Percentiles rank a stretch among this genome's conserved stretches.
Conservation (phyloP, 2,888 invertebrate genomes). For the Barypeithes pellucidus region DNA sequence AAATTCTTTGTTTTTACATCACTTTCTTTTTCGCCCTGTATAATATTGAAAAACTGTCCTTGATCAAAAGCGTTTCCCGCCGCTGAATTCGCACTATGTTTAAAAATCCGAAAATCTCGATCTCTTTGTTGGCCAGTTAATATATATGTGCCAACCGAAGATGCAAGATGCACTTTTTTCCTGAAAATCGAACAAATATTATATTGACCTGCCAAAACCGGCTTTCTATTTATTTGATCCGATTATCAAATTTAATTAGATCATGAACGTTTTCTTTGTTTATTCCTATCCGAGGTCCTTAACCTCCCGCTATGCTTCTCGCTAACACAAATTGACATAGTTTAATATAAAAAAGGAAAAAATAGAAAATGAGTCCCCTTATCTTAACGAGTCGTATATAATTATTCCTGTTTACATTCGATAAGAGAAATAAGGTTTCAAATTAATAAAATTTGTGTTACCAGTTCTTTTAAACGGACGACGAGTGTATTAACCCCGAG, state of each 20-base stretch:
- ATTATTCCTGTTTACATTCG: background rate
- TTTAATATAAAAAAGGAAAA: slow-evolving; percentile 17
- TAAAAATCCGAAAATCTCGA: too few relatives aligned
- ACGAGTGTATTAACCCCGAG: too few relatives aligned
- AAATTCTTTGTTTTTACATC: too few relatives aligned
- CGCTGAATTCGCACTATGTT: too few relatives aligned
- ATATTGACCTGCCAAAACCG: background rate
- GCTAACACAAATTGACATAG: slow-evolving; percentile 23
- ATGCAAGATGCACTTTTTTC: too few relatives aligned
- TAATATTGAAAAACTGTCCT: too few relatives aligned
- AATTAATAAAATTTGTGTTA: slow-evolving; percentile 10
- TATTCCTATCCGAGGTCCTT: slow-evolving; percentile 15
- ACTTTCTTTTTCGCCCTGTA: too few relatives aligned
- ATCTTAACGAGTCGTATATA: slow-evolving; percentile 11
- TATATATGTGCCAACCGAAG: too few relatives aligned
- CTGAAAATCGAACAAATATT: too few relatives aligned
- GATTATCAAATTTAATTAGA: background rate
- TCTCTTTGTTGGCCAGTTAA: too few relatives aligned
- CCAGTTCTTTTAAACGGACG: background rate
- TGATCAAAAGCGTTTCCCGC: too few relatives aligned
- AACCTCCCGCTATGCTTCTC: slow-evolving; percentile 20
- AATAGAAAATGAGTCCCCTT: slow-evolving; percentile 11
- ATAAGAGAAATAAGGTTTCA: background rate
- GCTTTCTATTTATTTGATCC: background rate
- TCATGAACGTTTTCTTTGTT: background rate